phyloP scores from a whole-genome alignment of 2,888 invertebrate genomes.

The Hirtodrosophila duncani region DNA sequence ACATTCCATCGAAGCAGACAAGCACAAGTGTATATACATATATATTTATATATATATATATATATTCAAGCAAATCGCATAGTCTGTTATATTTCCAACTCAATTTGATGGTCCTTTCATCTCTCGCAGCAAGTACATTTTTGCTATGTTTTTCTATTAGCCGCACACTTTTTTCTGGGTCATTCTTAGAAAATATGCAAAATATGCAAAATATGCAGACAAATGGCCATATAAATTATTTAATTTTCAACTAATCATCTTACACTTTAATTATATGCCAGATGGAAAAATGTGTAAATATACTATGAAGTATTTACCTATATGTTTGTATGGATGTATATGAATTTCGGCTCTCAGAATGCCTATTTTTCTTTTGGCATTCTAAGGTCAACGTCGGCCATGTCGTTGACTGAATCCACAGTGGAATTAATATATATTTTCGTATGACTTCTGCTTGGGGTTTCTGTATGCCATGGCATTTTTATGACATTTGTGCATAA shows the following conservation, averaged over 20 bases:
- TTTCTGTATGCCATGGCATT: too few species aligned
- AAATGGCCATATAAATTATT: constrained; percentile 64
- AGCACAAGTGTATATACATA: too few species aligned
- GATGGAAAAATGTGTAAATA: constrained; percentile 40
- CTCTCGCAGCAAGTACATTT: constrained; percentile 32
- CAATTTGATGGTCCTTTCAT: constrained; percentile 50
- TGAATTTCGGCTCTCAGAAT: too few species aligned
- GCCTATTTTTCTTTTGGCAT: too few species aligned
- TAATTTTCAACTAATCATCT: constrained; percentile 51
- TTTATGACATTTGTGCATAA: too few species aligned
- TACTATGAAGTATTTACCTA: constrained; percentile 7
- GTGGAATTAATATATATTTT: too few species aligned
- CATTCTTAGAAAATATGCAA: constrained; percentile 54
- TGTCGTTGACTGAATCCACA: constrained; percentile 46
- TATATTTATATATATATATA: not conserved
- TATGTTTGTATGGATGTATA: constrained; percentile 26
- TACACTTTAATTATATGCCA: constrained; percentile 45
- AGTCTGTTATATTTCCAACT: constrained; percentile 38
- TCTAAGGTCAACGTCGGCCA: constrained; percentile 43
- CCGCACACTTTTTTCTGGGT: constrained; percentile 54
- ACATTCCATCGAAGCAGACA: too few species aligned
- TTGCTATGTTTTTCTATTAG: constrained; percentile 9
- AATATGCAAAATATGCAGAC: constrained; percentile 61
- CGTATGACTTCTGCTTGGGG: too few species aligned
- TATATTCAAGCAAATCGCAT: too few species aligned